Evolutionary conservation across 37 sponge, comb jelly and placozoan genomes (phyloP).

Genomic region (Aplysina aerophoba): DNA sequence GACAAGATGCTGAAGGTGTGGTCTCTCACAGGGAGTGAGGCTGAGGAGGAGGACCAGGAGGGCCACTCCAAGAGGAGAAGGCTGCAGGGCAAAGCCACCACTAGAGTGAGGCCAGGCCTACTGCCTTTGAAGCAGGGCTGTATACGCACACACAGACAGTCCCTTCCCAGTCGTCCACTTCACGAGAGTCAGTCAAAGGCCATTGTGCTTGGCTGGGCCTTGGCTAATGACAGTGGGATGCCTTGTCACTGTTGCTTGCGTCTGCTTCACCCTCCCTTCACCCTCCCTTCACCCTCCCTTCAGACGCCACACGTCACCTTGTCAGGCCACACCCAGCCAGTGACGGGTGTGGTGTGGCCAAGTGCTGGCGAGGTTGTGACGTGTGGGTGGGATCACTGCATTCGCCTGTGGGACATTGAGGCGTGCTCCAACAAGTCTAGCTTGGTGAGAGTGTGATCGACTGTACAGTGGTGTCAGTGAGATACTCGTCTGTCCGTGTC

Average conservation of each 20-base stretch:
- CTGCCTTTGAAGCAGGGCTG: background rate
- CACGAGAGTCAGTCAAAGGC: no score
- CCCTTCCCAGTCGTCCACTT: no score
- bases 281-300: no score
- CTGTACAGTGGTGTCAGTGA: background rate
- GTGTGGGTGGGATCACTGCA: conserved; percentile 87
- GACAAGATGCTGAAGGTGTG: conserved; percentile 82
- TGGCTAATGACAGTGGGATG: no score
- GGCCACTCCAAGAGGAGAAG: background rate
- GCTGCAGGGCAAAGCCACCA: background rate
- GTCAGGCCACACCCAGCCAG: conserved; percentile 77
- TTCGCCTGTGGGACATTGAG: conserved; percentile 79
- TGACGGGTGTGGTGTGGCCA: conserved; percentile 70
- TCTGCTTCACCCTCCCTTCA: no score
- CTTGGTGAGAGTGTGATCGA: conserved; percentile 43
- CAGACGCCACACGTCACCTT: conserved; percentile 77
- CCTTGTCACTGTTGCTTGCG: background rate
- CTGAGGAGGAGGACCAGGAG: background rate
- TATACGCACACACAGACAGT: no score
- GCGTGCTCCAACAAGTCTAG: conserved; percentile 65
- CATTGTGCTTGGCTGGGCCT: no score
- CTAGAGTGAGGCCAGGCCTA: background rate
- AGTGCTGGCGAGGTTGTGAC: conserved; percentile 45
- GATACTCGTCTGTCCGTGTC: no score
- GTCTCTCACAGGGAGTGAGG: background rate